These are phyloP conservation scores for Acromyrmex heyeri DNA, from an alignment of 1,140 invertebrate genomes.

Conservation along the genomic window DNA sequence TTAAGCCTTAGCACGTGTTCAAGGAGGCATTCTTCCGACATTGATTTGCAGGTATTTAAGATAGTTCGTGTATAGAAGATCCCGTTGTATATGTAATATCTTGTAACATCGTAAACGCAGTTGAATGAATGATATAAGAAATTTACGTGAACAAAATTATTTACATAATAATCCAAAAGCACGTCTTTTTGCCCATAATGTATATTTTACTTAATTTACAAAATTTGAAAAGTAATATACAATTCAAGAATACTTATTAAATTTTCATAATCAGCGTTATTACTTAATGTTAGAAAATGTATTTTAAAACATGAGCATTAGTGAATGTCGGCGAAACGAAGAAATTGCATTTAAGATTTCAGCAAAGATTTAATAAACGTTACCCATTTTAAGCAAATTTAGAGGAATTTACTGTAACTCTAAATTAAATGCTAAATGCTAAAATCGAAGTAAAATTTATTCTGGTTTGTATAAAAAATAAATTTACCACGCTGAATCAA, in stretches of 20 bases:
- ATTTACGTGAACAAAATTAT: neutral
- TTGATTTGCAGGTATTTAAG: slow-evolving; percentile 63
- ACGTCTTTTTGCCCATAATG: neutral
- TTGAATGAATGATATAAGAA: slow-evolving; percentile 31
- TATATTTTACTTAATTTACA: neutral
- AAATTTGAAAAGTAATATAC: neutral
- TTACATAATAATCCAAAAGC: neutral
- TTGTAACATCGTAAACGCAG: slow-evolving; percentile 14
- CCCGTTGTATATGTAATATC: slow-evolving; percentile 10
- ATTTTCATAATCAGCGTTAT: neutral
- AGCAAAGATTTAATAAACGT: slow-evolving; percentile 42
- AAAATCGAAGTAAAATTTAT: slow-evolving; percentile 10
- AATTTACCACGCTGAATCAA: slow-evolving; percentile 8
- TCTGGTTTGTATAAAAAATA: neutral
- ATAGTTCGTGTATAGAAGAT: slow-evolving; percentile 45
- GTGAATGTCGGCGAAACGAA: neutral
- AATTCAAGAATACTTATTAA: slow-evolving; percentile 5
- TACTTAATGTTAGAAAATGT: neutral
- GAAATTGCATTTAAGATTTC: slow-evolving; percentile 40
- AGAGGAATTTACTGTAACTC: neutral
- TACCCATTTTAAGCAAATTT: neutral
- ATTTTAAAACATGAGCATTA: neutral
- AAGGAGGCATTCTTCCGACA: slow-evolving; percentile 63
- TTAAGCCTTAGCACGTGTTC: slow-evolving; percentile 62
- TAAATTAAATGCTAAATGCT: slow-evolving; percentile 26